These are phyloP conservation scores for Drosophila chauvacae DNA, from an alignment of 1,140 invertebrate genomes.

Conservation along the genomic window DNA sequence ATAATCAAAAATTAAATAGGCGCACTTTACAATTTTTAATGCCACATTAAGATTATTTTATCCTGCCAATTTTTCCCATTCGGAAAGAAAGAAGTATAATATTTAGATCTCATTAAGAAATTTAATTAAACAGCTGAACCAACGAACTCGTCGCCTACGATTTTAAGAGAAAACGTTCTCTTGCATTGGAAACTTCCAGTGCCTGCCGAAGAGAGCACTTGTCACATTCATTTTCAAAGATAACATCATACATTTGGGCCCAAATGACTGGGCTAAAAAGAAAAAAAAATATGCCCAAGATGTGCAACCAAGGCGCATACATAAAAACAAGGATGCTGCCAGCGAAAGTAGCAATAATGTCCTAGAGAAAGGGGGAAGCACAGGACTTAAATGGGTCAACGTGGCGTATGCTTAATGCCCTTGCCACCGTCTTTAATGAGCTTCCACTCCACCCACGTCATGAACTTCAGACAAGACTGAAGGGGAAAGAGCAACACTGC, in stretches of 20 bases:
- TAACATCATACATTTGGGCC: conserved; percentile 44
- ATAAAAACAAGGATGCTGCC: conserved; percentile 38
- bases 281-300: conserved; percentile 59
- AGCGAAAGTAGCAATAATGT: conserved; percentile 52
- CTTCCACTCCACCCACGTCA: conserved; percentile 4
- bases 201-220: conserved; percentile 26
- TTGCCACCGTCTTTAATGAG: conserved; percentile 50
- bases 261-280: conserved; percentile 40
- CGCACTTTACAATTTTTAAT: too few relatives aligned
- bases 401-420: conserved; percentile 57
- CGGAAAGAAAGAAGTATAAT: neutral
- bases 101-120: neutral
- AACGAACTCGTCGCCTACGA: neutral
- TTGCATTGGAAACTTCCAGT: conserved; percentile 58
- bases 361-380: conserved; percentile 10
- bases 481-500: conserved; percentile 38
- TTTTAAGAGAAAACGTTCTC: conserved; percentile 27
- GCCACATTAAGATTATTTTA: too few relatives aligned
- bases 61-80: too few relatives aligned
- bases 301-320: conserved; percentile 49
- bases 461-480: conserved; percentile 7
- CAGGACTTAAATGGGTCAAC: conserved; percentile 48
- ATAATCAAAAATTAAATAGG: too few relatives aligned
- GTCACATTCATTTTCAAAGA: conserved; percentile 52
- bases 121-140: neutral